Percentiles rank a stretch among this genome's conserved stretches.
Evolutionary conservation across 2,888 invertebrate genomes (phyloP).

Genomic region (Drosophila paramelanica): DNA sequence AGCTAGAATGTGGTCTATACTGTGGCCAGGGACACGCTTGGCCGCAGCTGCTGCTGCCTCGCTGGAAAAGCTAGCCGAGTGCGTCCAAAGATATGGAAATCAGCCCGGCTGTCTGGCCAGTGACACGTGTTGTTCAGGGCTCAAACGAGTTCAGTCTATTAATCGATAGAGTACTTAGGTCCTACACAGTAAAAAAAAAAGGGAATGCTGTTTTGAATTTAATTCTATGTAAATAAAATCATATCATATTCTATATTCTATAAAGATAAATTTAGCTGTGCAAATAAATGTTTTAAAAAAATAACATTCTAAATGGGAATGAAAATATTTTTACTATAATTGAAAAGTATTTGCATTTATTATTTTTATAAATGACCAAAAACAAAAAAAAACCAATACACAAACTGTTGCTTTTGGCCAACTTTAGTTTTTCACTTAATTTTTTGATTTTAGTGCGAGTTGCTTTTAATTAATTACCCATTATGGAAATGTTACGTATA

Average conservation of each 20-base stretch:
- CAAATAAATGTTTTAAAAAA: no score
- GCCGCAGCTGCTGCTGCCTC: conserved; percentile 35
- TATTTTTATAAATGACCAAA: no score
- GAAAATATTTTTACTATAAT: no score
- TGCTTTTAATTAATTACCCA: background rate
- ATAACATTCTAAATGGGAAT: no score
- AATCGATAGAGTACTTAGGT: conserved; percentile 64
- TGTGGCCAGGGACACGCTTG: conserved; percentile 43
- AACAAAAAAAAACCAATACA: no score
- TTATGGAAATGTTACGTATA: background rate
- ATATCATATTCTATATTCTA: no score
- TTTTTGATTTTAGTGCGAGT: background rate
- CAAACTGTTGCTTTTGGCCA: no score
- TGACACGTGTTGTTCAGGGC: conserved; percentile 68
- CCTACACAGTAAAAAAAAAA: background rate
- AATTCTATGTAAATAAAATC: no score
- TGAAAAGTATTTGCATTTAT: no score
- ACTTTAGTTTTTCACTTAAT: background rate
- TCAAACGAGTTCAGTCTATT: conserved; percentile 71
- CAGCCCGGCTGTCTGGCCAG: conserved; percentile 24
- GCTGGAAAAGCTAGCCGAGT: conserved; percentile 47
- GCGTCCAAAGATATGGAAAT: conserved; percentile 73
- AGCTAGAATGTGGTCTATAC: conserved; percentile 16
- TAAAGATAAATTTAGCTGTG: no score
- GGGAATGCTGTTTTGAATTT: background rate